Evolutionary conservation across 2,113 vertebrate species (phyloP).

Genomic region (Albula glossodonta): DNA sequence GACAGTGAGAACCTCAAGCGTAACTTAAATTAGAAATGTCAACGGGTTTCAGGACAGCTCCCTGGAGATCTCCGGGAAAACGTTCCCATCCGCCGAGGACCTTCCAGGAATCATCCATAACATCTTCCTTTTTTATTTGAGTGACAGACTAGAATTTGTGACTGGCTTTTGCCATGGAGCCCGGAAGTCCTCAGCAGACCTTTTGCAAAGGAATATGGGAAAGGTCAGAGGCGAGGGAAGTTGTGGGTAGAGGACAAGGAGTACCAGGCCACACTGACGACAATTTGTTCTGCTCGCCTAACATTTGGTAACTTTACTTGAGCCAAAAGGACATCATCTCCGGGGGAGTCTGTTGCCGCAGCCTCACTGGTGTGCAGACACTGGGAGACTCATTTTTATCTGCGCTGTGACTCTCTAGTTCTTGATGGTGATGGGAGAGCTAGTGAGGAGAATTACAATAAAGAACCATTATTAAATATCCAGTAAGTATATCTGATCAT

Average conservation of each 20-base stretch:
- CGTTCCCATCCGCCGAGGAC: background rate
- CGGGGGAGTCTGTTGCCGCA: background rate
- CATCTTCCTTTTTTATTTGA: background rate
- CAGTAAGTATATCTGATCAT: background rate
- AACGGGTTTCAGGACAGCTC: too few species aligned
- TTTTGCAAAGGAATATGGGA: background rate
- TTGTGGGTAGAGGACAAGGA: background rate
- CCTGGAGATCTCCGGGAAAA: background rate
- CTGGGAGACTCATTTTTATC: background rate
- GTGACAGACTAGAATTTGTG: background rate
- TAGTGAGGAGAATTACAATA: background rate
- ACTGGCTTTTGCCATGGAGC: background rate
- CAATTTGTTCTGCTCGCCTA: background rate
- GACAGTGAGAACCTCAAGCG: background rate
- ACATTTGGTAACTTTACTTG: background rate
- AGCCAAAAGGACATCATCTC: background rate
- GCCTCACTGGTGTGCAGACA: background rate
- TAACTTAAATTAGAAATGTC: background rate
- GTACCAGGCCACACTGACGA: background rate
- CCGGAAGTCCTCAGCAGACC: background rate
- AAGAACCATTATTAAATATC: background rate
- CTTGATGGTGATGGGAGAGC: background rate
- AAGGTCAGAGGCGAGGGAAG: background rate
- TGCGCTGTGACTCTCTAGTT: background rate
- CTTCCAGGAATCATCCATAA: background rate